phyloP scores from a whole-genome alignment of 2,797 vertebrate species.

The Psittacula derbiana region DNA sequence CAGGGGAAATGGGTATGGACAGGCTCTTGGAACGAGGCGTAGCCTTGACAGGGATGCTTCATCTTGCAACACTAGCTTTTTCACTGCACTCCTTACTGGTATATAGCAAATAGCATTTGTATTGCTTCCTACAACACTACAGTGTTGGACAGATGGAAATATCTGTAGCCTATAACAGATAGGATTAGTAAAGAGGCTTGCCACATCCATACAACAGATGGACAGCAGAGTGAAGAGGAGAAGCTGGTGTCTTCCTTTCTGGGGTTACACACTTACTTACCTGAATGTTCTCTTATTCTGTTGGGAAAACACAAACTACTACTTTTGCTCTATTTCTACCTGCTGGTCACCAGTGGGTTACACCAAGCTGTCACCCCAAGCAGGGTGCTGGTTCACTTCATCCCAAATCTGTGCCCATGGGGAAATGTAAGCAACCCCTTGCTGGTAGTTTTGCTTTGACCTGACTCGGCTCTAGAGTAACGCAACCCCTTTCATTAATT shows the following conservation, averaged over 20 bases:
- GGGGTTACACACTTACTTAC: background rate
- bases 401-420: background rate
- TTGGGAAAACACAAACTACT: background rate
- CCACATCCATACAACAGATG: background rate
- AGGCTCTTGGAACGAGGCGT: background rate
- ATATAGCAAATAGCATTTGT: background rate
- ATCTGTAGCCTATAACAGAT: rapidly evolving
- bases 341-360: background rate
- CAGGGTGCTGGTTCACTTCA: background rate
- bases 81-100: background rate
- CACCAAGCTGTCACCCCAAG: background rate
- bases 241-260: background rate
- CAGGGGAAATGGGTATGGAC: background rate
- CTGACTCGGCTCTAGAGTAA: background rate
- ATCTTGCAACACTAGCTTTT: background rate
- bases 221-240: background rate
- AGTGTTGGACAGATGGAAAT: background rate
- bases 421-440: background rate
- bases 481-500: background rate
- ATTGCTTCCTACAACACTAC: background rate
- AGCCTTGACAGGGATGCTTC: background rate
- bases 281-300: background rate
- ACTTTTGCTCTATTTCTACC: background rate
- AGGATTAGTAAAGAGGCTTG: background rate
- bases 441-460: background rate